A percentile compares a stretch with the other conserved stretches of the same genome.
Conservation (phyloP, 2,797 vertebrate species). For the Trachurus trachurus region DNA sequence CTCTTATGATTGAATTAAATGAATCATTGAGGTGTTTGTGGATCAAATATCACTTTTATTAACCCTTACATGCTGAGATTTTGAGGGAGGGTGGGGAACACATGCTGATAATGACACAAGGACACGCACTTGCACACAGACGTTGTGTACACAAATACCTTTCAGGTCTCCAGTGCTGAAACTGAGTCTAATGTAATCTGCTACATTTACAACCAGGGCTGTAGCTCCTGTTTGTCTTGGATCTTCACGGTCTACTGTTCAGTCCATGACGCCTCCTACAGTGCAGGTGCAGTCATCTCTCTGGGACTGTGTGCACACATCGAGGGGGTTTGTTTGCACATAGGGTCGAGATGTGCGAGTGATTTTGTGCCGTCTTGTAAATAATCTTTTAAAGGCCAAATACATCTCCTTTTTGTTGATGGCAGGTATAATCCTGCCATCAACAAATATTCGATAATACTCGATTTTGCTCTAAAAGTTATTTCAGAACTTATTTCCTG, state of each 20-base stretch:
- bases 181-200: conserved; percentile 25
- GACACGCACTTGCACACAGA: neutral
- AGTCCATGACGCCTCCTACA: conserved; percentile 38
- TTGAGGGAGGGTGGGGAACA: neutral
- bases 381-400: neutral
- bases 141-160: conserved; percentile 37
- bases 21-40: conserved; percentile 22
- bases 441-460: neutral
- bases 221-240: conserved; percentile 64
- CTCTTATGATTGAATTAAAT: conserved; percentile 13
- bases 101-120: neutral
- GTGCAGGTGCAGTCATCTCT: conserved; percentile 16
- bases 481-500: too few relatives aligned
- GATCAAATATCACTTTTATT: conserved; percentile 6
- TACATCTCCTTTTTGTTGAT: too few relatives aligned
- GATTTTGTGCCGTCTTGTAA: neutral
- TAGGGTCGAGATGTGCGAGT: conserved; percentile 6
- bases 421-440: neutral
- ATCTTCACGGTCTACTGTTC: conserved; percentile 73
- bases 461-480: neutral
- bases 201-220: conserved; percentile 41
- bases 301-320: neutral
- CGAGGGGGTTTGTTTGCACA: conserved; percentile 8
- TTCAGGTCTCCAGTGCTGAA: conserved; percentile 45
- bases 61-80: neutral